Evolutionary conservation across 2,888 invertebrate genomes (phyloP).

Genomic region (Protonemura montana): DNA sequence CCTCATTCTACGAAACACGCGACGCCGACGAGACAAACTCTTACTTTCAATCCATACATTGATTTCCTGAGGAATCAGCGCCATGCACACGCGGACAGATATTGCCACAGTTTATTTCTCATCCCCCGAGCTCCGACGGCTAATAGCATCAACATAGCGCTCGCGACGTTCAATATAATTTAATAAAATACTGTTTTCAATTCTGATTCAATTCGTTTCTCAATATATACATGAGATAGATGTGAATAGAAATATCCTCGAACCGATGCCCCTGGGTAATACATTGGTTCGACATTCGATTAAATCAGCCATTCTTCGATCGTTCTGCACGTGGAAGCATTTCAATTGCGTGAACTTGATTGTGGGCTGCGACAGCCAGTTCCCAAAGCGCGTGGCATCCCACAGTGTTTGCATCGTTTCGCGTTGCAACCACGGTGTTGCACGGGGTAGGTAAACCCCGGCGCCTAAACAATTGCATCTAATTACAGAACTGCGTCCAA

Average conservation of each 20-base stretch:
- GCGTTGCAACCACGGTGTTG: too few relatives aligned
- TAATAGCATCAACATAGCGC: not conserved
- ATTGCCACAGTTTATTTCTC: not conserved
- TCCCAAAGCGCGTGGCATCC: too few relatives aligned
- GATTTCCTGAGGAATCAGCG: not conserved
- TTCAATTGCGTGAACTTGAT: too few relatives aligned
- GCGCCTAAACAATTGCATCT: not conserved
- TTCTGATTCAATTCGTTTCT: not conserved
- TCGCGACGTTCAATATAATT: not conserved
- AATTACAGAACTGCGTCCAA: not conserved
- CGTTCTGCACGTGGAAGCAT: too few relatives aligned
- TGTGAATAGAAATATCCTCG: not conserved
- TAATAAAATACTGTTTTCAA: not conserved
- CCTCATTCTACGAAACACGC: not conserved
- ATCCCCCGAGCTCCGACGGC: not conserved
- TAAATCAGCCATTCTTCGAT: not conserved
- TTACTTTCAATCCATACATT: not conserved
- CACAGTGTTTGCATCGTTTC: too few relatives aligned
- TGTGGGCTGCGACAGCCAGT: too few relatives aligned
- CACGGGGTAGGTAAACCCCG: not conserved
- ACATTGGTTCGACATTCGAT: not conserved
- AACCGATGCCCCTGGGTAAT: not conserved
- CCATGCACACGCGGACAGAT: too few relatives aligned
- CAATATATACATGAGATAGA: not conserved
- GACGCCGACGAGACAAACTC: not conserved